These are phyloP conservation scores for Calyptomena viridis DNA, from an alignment of 2,113 vertebrate genomes.

Conservation along the genomic window DNA sequence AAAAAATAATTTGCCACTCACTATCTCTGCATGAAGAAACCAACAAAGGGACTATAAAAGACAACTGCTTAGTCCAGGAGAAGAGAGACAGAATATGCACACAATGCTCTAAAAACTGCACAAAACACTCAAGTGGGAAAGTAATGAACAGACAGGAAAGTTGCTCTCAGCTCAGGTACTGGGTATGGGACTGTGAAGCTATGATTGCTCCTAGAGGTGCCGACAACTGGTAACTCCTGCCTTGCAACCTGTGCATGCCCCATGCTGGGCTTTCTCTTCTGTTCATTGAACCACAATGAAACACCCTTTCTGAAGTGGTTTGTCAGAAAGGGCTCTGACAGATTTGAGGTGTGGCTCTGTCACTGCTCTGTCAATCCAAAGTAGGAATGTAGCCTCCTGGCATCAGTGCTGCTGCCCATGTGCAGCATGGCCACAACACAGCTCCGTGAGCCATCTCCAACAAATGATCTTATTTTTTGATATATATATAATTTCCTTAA, in stretches of 20 bases:
- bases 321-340: not conserved
- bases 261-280: not conserved
- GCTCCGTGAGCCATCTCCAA: not conserved
- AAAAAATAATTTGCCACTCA: not conserved
- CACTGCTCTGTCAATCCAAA: rapidly evolving
- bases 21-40: not conserved
- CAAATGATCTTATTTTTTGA: not conserved
- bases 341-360: not conserved
- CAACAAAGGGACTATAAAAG: not conserved
- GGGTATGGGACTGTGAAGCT: not conserved
- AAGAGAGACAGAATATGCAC: not conserved
- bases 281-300: not conserved
- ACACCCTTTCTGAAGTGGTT: not conserved
- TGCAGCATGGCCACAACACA: not conserved
- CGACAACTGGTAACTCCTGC: not conserved
- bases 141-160: not conserved
- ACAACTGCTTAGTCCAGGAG: not conserved
- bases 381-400: not conserved
- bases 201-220: not conserved
- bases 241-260: not conserved
- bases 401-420: not conserved
- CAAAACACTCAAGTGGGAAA: not conserved
- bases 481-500: not conserved
- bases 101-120: not conserved
- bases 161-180: not conserved